Evolutionary conservation across 2,888 invertebrate genomes (phyloP), one percentile per base, ranked within the genome.

Genomic region (Latrodectus elegans): DNA sequence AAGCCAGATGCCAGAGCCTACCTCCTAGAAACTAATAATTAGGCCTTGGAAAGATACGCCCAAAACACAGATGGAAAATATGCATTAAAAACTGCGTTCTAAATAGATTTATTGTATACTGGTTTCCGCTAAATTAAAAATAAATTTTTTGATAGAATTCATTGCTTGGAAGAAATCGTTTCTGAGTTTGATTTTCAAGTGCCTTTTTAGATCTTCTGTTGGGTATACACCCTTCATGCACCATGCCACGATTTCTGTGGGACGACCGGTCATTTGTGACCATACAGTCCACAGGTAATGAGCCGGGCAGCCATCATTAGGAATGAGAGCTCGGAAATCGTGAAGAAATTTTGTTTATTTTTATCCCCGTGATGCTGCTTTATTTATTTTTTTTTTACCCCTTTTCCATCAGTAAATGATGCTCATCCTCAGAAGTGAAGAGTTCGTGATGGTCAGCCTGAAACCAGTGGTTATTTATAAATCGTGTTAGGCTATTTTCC

Each of bases 271-370:
- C 80, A 86, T 86, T 86, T 86, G 53, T 64, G 80, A 67, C 85
- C 85, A 86, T 86, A 86, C 65, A 80, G 85, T 71, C 85, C 65
- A n/a, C n/a, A 22, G 80, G 71, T 86, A 86, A 86, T 86, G 85
- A 86, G 79, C 80, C 51, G 80, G 26, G 53, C 70, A 38, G 71
- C 55, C 74, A 80, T 86, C 85, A 86, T 86, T 86, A 86, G 79
- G 73, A 77, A 72, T 65, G 65, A 73, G 68, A n/a, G 64, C 71
- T 64, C 72, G 65, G 71, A 64, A 86, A 75, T 86, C 85, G 85
- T 86, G 85, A 86, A 86, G 64, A 75, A 65, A 71, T 80, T 86
- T 86, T 80, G 85, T 80, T 86, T 86, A 80, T 86, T 86, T 60
- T 86, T 86, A 71, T 74, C 53, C 64, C 77, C 71, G 15, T 77